Percentiles rank a stretch among this genome's conserved stretches.
Conservation (phyloP, 2,113 vertebrate genomes). For the Proteles cristata region DNA sequence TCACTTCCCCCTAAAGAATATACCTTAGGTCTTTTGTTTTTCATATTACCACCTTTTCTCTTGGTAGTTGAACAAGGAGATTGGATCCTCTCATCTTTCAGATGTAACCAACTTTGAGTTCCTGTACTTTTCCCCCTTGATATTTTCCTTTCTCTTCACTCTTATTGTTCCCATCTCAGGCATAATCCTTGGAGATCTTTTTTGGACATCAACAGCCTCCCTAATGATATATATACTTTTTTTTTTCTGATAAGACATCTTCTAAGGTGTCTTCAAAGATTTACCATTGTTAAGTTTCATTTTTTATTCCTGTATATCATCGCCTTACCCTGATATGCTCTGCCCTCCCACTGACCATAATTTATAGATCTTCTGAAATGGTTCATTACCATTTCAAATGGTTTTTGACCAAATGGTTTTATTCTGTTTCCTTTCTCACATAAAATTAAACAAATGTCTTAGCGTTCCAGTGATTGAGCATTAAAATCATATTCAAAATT, state of each 20-base stretch:
- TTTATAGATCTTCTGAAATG: neutral
- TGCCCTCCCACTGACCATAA: neutral
- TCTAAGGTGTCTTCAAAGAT: neutral
- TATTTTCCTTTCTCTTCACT: neutral
- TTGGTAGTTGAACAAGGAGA: neutral
- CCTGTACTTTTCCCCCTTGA: neutral
- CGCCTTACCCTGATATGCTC: too few relatives aligned
- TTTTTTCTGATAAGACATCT: neutral
- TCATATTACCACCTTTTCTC: neutral
- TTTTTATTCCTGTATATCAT: neutral
- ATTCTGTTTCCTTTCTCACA: neutral
- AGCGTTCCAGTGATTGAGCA: neutral
- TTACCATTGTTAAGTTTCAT: neutral
- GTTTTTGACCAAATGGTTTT: too few relatives aligned
- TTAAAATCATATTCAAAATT: neutral
- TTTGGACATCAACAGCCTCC: neutral
- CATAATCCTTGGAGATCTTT: neutral
- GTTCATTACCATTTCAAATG: too few relatives aligned
- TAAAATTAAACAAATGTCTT: neutral
- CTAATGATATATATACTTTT: neutral
- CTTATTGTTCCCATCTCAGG: neutral
- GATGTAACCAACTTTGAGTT: neutral
- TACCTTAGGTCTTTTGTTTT: neutral
- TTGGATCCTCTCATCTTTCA: neutral
- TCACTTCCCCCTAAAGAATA: neutral